These are phyloP conservation scores for Seladonia tumulorum DNA, from an alignment of 2,888 invertebrate genomes.

Conservation along the genomic window DNA sequence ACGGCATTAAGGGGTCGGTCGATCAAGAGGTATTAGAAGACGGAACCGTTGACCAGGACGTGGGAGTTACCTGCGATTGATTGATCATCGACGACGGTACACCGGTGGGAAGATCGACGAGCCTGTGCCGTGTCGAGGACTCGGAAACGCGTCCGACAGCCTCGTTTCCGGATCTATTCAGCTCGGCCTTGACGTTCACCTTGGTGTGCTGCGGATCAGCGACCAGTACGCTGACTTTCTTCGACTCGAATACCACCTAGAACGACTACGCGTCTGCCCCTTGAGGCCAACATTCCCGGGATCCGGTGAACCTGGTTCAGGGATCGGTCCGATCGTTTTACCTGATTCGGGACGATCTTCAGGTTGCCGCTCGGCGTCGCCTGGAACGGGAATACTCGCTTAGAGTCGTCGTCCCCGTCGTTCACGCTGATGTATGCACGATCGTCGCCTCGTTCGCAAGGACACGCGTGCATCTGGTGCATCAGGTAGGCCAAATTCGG, in stretches of 20 bases:
- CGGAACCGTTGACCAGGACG: neutral
- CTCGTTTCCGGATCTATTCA: slow-evolving; percentile 65
- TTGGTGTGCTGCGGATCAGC: slow-evolving; percentile 89
- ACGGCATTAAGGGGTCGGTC: slow-evolving; percentile 3
- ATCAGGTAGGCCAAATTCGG: slow-evolving; percentile 69
- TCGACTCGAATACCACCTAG: slow-evolving; percentile 89
- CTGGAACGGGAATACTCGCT: slow-evolving; percentile 87
- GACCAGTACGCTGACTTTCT: slow-evolving; percentile 88
- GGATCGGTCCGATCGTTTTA: slow-evolving; percentile 72
- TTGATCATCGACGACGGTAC: slow-evolving; percentile 73
- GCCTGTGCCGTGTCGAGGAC: slow-evolving; percentile 55
- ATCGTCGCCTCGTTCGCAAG: slow-evolving; percentile 62
- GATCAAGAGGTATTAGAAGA: neutral
- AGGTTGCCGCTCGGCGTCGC: slow-evolving; percentile 89
- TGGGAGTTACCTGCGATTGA: slow-evolving; percentile 70
- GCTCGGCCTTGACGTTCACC: slow-evolving; percentile 86
- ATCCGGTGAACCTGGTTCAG: slow-evolving; percentile 8
- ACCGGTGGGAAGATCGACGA: slow-evolving; percentile 70
- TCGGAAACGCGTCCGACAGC: slow-evolving; percentile 63
- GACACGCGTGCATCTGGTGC: slow-evolving; percentile 72
- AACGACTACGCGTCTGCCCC: slow-evolving; percentile 66
- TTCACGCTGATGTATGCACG: slow-evolving; percentile 63
- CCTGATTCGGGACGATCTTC: slow-evolving; percentile 89
- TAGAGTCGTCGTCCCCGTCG: slow-evolving; percentile 58
- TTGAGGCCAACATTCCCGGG: slow-evolving; percentile 56